These are phyloP conservation scores for Hapalemur alaotrensis DNA, from an alignment of 2,797 vertebrate species.

Conservation along the genomic window DNA sequence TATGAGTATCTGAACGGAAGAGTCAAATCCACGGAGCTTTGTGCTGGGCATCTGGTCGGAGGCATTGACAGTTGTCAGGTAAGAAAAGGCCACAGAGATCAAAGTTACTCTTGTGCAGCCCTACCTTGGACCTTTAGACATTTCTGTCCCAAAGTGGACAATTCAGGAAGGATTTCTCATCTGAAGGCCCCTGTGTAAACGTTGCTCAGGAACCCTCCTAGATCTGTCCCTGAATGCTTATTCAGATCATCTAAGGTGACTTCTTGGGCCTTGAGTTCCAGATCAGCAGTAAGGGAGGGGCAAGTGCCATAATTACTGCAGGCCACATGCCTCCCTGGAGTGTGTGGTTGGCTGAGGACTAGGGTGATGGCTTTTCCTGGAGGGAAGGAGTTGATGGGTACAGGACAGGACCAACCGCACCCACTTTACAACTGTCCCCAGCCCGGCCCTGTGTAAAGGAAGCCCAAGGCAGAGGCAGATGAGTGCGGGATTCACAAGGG, in stretches of 20 bases:
- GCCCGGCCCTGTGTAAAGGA: background rate
- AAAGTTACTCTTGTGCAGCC: fast-evolving
- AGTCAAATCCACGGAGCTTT: conserved; percentile 91
- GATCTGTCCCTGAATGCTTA: fast-evolving
- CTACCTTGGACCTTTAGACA: background rate
- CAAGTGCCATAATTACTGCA: fast-evolving
- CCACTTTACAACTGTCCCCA: background rate
- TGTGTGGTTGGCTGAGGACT: background rate
- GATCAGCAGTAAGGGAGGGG: fast-evolving
- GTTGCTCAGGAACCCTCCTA: background rate
- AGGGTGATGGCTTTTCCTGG: fast-evolving
- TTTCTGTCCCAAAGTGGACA: background rate
- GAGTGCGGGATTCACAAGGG: background rate
- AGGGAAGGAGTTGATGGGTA: background rate
- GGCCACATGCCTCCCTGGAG: background rate
- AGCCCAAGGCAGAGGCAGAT: background rate
- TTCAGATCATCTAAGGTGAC: background rate
- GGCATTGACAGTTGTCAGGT: conserved; percentile 96
- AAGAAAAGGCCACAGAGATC: conserved; percentile 36
- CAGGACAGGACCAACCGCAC: background rate
- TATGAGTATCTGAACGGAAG: conserved; percentile 87
- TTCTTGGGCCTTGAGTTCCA: background rate
- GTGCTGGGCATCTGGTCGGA: conserved; percentile 93
- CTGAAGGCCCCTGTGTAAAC: background rate
- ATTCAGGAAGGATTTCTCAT: background rate